Percentiles rank a stretch among this genome's conserved stretches.
Conservation (phyloP, 2,888 invertebrate species). For the Junonia oenone region DNA sequence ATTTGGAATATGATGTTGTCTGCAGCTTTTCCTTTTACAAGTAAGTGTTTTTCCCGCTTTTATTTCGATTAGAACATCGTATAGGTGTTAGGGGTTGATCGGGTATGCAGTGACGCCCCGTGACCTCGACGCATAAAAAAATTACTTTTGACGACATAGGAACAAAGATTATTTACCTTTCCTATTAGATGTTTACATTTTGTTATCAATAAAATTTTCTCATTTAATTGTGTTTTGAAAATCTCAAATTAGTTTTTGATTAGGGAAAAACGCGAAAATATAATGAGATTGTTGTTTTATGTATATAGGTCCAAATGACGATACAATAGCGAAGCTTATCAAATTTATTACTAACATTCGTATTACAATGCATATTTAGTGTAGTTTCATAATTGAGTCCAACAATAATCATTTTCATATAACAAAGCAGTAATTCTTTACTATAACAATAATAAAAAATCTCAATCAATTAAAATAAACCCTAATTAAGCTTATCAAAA, state of each 20-base stretch:
- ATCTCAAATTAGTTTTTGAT: neutral
- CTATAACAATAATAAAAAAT: no score
- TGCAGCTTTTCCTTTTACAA: constrained; percentile 77
- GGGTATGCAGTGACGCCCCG: constrained; percentile 17
- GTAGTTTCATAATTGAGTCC: no score
- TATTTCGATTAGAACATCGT: constrained; percentile 17
- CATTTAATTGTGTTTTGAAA: neutral
- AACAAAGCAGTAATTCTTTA: no score
- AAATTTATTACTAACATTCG: neutral
- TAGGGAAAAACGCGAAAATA: neutral
- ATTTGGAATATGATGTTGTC: constrained; percentile 72
- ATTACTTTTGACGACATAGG: constrained; percentile 6
- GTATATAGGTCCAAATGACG: neutral
- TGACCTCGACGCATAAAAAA: constrained; percentile 33
- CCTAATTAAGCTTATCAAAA: no score
- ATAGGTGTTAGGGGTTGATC: constrained; percentile 7
- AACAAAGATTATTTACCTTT: constrained; percentile 21
- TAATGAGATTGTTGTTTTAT: neutral
- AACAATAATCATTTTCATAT: no score
- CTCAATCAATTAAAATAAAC: no score
- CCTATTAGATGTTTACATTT: constrained; percentile 31
- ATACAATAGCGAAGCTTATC: neutral
- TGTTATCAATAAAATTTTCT: neutral
- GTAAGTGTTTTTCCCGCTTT: constrained; percentile 54
- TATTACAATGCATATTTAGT: neutral